A percentile compares a stretch with the other conserved stretches of the same genome.
Evolutionary conservation across 2,113 vertebrate species (phyloP).

Genomic region (Pelmatolapia mariae): DNA sequence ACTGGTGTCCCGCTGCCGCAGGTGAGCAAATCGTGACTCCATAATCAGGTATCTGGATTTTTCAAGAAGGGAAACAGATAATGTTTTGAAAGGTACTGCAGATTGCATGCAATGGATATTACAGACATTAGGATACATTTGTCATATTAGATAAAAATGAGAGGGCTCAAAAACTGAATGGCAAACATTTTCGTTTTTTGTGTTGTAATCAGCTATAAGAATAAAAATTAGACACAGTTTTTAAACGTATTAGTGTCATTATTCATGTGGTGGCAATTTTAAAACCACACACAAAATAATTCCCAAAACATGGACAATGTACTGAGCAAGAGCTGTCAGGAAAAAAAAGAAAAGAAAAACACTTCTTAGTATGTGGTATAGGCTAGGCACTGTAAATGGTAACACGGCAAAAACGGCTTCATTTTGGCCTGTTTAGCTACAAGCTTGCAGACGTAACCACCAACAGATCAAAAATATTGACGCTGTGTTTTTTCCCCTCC

Average conservation of each 20-base stretch:
- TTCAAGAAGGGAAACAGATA: neutral
- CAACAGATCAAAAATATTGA: neutral
- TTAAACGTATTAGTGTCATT: neutral
- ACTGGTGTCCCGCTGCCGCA: conserved; percentile 80
- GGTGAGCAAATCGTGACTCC: conserved; percentile 71
- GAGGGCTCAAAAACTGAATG: neutral
- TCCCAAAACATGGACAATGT: neutral
- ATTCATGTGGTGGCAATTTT: neutral
- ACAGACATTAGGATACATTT: neutral
- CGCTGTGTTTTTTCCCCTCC: neutral
- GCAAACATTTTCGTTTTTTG: neutral
- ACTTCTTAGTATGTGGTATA: neutral
- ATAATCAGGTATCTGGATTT: conserved; percentile 38
- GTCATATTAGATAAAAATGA: neutral
- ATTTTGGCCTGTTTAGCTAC: neutral
- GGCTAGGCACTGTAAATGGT: neutral
- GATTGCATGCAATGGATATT: neutral
- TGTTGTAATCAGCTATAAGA: neutral
- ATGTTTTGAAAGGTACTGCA: neutral
- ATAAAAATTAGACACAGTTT: neutral
- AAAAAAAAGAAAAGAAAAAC: neutral
- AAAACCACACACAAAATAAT: neutral
- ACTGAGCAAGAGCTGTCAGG: neutral
- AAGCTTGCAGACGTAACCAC: neutral
- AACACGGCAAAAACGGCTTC: neutral